phyloP scores from a whole-genome alignment of 2,113 vertebrate genomes.

The Phodopus roborovskii region DNA sequence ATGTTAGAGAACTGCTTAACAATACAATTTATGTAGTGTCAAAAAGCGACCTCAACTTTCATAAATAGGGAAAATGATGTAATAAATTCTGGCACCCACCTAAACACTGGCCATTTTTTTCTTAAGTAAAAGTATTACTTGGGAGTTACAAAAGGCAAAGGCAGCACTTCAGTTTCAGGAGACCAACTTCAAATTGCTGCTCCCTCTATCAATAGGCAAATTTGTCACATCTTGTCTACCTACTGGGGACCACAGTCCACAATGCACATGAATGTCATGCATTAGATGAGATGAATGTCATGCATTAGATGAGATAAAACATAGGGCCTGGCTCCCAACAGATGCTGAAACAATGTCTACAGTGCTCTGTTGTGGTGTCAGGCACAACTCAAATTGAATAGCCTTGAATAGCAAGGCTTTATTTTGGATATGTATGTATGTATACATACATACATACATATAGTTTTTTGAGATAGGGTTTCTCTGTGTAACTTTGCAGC shows the following conservation, averaged over 20 bases:
- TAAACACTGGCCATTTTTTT: neutral
- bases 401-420: neutral
- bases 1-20: neutral
- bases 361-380: neutral
- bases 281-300: neutral
- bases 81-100: neutral
- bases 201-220: neutral
- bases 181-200: neutral
- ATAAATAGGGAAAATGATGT: neutral
- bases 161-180: neutral
- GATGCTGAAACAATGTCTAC: neutral
- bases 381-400: neutral
- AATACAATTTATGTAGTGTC: conserved; percentile 14
- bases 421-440: neutral
- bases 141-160: neutral
- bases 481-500: too few species aligned
- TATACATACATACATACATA: too few species aligned
- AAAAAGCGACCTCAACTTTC: conserved; percentile 1
- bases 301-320: neutral
- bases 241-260: neutral
- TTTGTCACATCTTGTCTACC: neutral
- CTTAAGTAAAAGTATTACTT: neutral
- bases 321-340: neutral
- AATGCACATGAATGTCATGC: too few species aligned
- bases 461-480: too few species aligned